Percentiles rank a stretch among this genome's conserved stretches.
phyloP scores from a whole-genome alignment of 2,113 vertebrate genomes.

The Pavo muticus region DNA sequence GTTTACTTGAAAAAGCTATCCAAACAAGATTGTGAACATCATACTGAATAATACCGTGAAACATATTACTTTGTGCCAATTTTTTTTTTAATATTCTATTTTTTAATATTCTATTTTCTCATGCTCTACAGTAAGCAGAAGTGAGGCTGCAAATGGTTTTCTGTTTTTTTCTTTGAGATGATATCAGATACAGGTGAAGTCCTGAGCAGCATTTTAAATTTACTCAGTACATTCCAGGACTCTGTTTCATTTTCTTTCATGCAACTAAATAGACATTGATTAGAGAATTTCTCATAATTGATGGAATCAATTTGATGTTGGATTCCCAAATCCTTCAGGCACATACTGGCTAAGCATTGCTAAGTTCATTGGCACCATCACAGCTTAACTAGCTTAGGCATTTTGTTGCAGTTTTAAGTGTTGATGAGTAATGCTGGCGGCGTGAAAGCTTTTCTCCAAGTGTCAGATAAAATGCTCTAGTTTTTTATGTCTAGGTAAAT shows the following conservation, averaged over 20 bases:
- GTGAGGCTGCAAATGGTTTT: constrained; percentile 15
- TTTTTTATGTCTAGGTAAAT: neutral
- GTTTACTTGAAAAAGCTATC: constrained; percentile 32
- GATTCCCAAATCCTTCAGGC: neutral
- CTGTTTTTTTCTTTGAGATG: neutral
- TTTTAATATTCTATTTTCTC: neutral
- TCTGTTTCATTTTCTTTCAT: neutral
- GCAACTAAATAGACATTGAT: neutral
- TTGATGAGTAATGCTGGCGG: neutral
- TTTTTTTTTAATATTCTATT: neutral
- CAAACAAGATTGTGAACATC: neutral
- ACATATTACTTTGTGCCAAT: neutral
- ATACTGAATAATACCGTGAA: neutral
- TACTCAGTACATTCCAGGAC: neutral
- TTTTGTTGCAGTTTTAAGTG: neutral
- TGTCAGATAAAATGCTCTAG: neutral
- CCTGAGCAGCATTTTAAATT: neutral
- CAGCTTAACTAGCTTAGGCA: neutral
- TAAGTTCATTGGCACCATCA: neutral
- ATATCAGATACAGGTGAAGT: neutral
- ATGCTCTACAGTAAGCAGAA: neutral
- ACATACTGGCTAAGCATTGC: neutral
- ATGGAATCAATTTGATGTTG: neutral
- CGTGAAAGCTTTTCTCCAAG: neutral
- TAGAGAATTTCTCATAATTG: neutral